These are phyloP conservation scores for Brachionus rotundiformis DNA, from an alignment of 1,140 invertebrate genomes.

Conservation along the genomic window DNA sequence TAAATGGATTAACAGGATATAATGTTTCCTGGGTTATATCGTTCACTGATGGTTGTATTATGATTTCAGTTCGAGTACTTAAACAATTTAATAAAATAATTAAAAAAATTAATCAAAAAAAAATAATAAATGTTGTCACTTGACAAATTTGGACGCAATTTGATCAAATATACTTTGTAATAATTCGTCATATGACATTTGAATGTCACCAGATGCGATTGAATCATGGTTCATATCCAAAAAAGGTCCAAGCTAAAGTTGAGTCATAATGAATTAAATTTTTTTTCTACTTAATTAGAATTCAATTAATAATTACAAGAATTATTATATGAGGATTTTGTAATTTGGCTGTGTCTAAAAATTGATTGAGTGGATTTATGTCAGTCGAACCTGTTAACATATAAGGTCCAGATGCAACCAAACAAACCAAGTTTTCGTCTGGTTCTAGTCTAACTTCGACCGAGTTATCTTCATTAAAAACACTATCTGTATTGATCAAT, in stretches of 20 bases:
- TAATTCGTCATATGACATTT: slow-evolving; percentile 1
- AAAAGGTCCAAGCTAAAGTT: slow-evolving; percentile 49
- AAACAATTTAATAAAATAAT: not conserved
- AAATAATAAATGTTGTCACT: not conserved
- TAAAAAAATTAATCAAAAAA: not conserved
- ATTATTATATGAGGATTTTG: slow-evolving; percentile 32
- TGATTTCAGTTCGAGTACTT: slow-evolving; percentile 34
- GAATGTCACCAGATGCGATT: slow-evolving; percentile 24
- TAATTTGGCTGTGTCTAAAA: not conserved
- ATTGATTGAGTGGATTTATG: not conserved
- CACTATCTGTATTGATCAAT: not conserved
- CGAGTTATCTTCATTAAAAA: not conserved
- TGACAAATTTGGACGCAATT: slow-evolving; percentile 13
- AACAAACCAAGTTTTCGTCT: slow-evolving; percentile 9
- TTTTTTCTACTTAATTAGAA: not conserved
- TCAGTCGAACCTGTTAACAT: slow-evolving; percentile 10
- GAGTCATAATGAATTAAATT: too few relatives aligned
- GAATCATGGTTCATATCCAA: slow-evolving; percentile 42
- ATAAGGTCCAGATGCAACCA: slow-evolving; percentile 39
- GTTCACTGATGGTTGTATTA: slow-evolving; percentile 45
- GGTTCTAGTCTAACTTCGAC: not conserved
- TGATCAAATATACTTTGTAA: not conserved
- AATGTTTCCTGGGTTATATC: slow-evolving; percentile 20
- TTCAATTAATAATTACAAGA: not conserved
- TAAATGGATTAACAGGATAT: slow-evolving; percentile 50